Evolutionary conservation across 2,797 vertebrate genomes (phyloP), one percentile per base, ranked within the genome.

Genomic region (Lacerta agilis): DNA sequence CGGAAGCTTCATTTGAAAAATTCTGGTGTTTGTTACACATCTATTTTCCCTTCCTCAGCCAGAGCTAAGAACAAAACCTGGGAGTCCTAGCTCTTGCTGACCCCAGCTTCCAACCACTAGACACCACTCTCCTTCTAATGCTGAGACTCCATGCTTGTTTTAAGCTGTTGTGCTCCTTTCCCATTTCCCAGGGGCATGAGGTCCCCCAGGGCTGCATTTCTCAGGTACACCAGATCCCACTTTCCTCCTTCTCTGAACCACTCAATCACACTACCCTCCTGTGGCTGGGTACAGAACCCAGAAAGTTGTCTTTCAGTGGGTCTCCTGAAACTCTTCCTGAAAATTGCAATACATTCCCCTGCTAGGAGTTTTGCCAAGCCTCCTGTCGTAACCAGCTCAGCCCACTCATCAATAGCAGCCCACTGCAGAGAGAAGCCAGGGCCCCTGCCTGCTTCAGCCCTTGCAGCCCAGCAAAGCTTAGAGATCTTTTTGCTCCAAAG

Each of bases 1-100:
- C 23, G 1, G 8, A 9, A 11, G 2, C 43, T 43, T 2, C 82
- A 33, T 4, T 8, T 0, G 13, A 33, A 25, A n/a, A 3, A 36
- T 7, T 33, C 82, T 61, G 69, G 1, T 8, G 33, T 27, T 27
- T 2, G 6, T 8, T 15, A 2, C 41, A 11, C 9, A 13, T 15
- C 20, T 4, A 4, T 55, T 55, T 55, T 29, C 15, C 64, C n/a
- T 9, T 55, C 49, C 13, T 55, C 13, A 55, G 49, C 49, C 49
- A 55, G 49, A 55, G 49, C 49, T 55, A 55, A 15, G 13, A 55
- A 55, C 3, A 13, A 55, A n/a, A 15, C 27, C 10, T 43, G 61
- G 25, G 36, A 4, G 3, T 7, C 38, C 25, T 2, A 67, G 61
- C 36, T 67, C 9, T 61, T 38, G 8, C 27, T 4, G 33, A 17